Base-by-base conservation (phyloP, 2,888 invertebrate genomes). In the Eupithecia subfuscata region DNA sequence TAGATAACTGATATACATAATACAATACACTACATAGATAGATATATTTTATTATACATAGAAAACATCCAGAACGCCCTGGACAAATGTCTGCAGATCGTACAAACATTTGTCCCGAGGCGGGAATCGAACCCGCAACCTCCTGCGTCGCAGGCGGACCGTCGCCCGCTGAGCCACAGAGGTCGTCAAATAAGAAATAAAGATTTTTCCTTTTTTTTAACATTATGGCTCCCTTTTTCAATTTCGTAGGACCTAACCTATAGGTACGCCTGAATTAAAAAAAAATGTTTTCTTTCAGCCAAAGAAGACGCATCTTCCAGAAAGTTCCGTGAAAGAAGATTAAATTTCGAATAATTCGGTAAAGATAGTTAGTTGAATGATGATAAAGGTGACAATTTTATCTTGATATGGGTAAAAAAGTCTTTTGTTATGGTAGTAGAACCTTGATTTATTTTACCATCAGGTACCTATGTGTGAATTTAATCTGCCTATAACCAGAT, bases 291-390 rank as follows among this genome's bases (percentile, higher is more conserved):
- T 63, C 1, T 67, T 67, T 67, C 40, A 67, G 65, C 65, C 65
- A 37, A 34, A 67, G 65, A 67, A 67, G n/a, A 37, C 37, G 1
- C 14, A 40, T 40, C 34, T 67, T 67, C n/a, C n/a, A 37, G 40
- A 67, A 40, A 37, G 37, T 37, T 37, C 65, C n/a, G n/a, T 11
- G n/a, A 67, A 67, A 67, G 65, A 67, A 67, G 65, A 67, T 34
- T 67, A 37, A 85, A 71, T 37, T 60, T 67, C 65, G 65, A 40
- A 37, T 69, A 60, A 60, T 60, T 60, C 60, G 25, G 60, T 60
- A n/a, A 60, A 60, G 25, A 22, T 22, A 52, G n/a, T 56, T 56
- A 60, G 60, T 60, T 60, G 14, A 56, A 56, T 60, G 60, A 25
- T 60, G 22, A 25, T 60, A 60, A 14, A 60, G 14, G 60, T 60